Conservation (phyloP, 2,113 vertebrate species). For the Entelurus aequoreus region DNA sequence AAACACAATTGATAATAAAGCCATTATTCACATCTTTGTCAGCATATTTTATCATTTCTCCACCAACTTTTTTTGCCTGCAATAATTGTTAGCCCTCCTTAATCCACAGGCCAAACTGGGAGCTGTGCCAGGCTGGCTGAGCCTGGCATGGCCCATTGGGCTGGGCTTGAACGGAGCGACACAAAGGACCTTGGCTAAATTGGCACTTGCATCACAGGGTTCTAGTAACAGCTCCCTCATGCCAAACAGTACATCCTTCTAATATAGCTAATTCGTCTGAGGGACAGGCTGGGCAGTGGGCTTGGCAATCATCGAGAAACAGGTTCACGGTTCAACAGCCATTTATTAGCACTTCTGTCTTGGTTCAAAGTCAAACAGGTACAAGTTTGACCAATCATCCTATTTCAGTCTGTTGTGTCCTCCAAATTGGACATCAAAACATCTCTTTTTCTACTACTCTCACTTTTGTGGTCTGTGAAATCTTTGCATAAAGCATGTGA, state of each 20-base stretch:
- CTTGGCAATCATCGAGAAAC: slow-evolving; percentile 24
- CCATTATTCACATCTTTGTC: background rate
- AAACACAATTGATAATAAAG: no score
- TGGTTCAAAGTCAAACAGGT: slow-evolving; percentile 18
- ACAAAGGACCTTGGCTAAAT: slow-evolving; percentile 54
- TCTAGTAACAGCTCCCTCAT: slow-evolving; percentile 39
- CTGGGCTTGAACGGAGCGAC: slow-evolving; percentile 46
- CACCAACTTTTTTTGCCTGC: slow-evolving; percentile 24
- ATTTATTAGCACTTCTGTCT: slow-evolving; percentile 13
- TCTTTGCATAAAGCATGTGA: background rate
- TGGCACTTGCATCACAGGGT: slow-evolving; percentile 52
- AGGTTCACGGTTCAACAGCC: slow-evolving; percentile 29
- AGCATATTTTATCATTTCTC: slow-evolving; percentile 17
- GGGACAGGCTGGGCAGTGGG: slow-evolving; percentile 8
- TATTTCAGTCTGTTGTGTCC: slow-evolving; percentile 24
- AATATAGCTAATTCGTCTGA: slow-evolving; percentile 61
- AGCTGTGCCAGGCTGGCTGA: slow-evolving; percentile 49
- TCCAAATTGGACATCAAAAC: slow-evolving; percentile 24
- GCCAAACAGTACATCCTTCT: slow-evolving; percentile 53
- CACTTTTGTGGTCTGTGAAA: slow-evolving; percentile 2
- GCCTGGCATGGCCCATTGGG: slow-evolving; percentile 35
- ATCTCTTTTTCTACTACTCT: slow-evolving; percentile 9
- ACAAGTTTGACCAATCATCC: slow-evolving; percentile 17
- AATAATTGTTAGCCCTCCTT: slow-evolving; percentile 39
- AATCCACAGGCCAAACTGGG: slow-evolving; percentile 55